Conservation (phyloP, 30 jellyfish, hydroid and myxozoan genomes). For the Cassiopea xamachana region DNA sequence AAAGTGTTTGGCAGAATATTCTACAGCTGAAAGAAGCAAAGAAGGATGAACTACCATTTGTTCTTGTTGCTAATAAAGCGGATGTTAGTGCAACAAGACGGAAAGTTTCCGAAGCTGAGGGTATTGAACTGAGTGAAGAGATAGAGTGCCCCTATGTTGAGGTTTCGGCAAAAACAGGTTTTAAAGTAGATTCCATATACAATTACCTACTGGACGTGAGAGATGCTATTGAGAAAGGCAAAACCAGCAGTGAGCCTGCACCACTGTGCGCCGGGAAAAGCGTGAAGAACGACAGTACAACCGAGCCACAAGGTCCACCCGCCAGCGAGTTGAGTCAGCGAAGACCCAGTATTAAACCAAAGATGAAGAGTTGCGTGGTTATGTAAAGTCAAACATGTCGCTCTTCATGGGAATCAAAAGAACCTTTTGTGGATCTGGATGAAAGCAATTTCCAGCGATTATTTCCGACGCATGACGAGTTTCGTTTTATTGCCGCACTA, state of each 20-base stretch:
- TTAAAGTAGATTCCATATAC: constrained; percentile 26
- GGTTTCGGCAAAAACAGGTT: constrained; percentile 63
- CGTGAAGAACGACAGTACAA: too few species aligned
- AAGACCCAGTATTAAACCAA: neutral
- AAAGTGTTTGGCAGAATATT: constrained; percentile 43
- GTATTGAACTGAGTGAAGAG: constrained; percentile 47
- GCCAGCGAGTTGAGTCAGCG: neutral
- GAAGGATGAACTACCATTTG: constrained; percentile 54
- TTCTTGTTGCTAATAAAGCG: constrained; percentile 65
- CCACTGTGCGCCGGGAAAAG: neutral
- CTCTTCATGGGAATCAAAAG: neutral
- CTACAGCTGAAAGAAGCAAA: constrained; percentile 11
- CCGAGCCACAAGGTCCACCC: neutral
- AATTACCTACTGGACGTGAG: constrained; percentile 26
- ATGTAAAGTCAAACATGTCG: neutral
- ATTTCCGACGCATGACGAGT: too few species aligned
- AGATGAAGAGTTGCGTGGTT: neutral
- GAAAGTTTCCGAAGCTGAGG: constrained; percentile 57
- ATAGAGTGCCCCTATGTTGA: constrained; percentile 67
- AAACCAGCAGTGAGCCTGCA: neutral
- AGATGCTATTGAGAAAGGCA: constrained; percentile 15
- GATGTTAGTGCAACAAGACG: constrained; percentile 71
- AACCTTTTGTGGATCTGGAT: neutral
- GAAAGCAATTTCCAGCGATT: too few species aligned
- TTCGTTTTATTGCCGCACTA: too few species aligned